Base-by-base conservation (phyloP, 2,797 vertebrate genomes). In the Artibeus lituratus region DNA sequence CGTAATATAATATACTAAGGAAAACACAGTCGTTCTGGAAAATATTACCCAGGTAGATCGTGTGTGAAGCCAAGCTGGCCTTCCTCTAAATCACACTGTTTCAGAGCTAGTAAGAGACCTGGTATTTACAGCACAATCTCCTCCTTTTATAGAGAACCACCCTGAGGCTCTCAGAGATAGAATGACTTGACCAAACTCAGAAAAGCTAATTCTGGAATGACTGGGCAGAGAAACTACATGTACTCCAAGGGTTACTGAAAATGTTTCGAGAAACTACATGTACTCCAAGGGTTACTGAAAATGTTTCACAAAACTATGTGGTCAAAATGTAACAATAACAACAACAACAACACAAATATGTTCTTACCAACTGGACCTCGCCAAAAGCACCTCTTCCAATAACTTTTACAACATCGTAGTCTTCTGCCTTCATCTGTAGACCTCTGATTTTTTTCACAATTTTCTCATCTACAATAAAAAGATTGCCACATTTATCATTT, bases 351-450 rank as follows among this genome's bases (percentile, higher is more conserved):
- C 42, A 73, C 15, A 67, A 92, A 82, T 22, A 57, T 42, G 90
- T 86, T 94, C 99, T 99, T 98, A 99, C 99, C 99, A 99, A 98
- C 35, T 99, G 99, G 62, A 99, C 99, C 98, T 99, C 99, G 59
- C 99, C 99, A 98, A 99, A 99, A 42, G 99, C 99, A 55, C 99
- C 99, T 98, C 99, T 99, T 96, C 99, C 99, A n/a, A 99, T 99
- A 96, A 99, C 99, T 98, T 99, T 99, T 70, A 99, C 99, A 97
- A 99, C 98, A 96, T 99, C 99, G 90, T 99, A 99, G 98, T 99
- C 99, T 97, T 99, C 99, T 32, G 99, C 99, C 98, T 99, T 99
- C 99, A 99, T 99, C 98, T 99, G 99, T 77, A 99, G 98, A 96
- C 99, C 99, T 98, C 99, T 98, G 55, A 99, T 98, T 96, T 99